Conservation (phyloP, 2,888 invertebrate genomes). For the Cenopis cana region DNA sequence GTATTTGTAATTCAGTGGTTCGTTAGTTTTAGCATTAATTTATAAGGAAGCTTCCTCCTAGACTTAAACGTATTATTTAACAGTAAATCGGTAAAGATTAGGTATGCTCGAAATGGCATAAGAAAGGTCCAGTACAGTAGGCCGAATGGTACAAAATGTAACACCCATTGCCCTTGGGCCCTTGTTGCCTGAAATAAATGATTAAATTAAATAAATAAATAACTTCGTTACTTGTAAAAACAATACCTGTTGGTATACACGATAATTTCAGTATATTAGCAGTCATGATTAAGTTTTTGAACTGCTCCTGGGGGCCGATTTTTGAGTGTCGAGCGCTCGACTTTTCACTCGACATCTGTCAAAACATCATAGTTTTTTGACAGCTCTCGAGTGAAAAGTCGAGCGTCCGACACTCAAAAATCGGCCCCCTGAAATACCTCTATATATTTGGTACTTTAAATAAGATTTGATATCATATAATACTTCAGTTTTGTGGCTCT, state of each 20-base stretch:
- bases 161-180: too few species aligned
- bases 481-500: not conserved
- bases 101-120: not conserved
- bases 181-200: too few species aligned
- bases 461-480: not conserved
- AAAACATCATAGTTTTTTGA: too few species aligned
- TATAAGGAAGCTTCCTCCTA: slow-evolving; percentile 6
- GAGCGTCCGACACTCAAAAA: too few species aligned
- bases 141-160: not conserved
- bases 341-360: too few species aligned
- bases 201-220: too few species aligned
- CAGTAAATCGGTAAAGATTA: slow-evolving; percentile 19
- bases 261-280: not conserved
- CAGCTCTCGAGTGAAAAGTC: too few species aligned
- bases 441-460: not conserved
- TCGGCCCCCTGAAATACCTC: not conserved
- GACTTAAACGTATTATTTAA: slow-evolving; percentile 10
- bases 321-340: too few species aligned
- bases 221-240: too few species aligned
- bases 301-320: too few species aligned
- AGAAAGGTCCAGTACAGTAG: not conserved
- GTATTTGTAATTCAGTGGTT: not conserved
- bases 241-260: not conserved
- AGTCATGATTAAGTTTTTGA: not conserved
- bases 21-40: slow-evolving; percentile 4